These are phyloP conservation scores for Scyliorhinus canicula DNA, from an alignment of 2,797 vertebrate species.

Conservation along the genomic window DNA sequence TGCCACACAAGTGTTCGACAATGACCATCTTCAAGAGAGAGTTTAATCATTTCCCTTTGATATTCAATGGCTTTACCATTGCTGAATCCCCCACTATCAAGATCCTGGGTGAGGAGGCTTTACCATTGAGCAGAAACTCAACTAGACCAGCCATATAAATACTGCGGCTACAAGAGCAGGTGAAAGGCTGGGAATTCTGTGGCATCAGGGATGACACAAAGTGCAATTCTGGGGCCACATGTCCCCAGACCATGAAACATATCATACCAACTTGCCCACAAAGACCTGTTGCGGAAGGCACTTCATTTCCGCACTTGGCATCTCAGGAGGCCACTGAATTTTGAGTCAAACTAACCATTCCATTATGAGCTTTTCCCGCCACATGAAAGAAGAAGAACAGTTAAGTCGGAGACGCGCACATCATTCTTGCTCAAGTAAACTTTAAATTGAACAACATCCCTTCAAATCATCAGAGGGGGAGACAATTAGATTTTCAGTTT, in stretches of 20 bases:
- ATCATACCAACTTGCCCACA: not conserved
- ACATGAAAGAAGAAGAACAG: not conserved
- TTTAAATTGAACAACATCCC: not conserved
- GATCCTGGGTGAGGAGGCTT: too few species aligned
- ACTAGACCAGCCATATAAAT: too few species aligned
- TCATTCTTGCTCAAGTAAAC: not conserved
- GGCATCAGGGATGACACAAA: too few species aligned
- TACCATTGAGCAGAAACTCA: too few species aligned
- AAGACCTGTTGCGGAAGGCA: not conserved
- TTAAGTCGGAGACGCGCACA: not conserved
- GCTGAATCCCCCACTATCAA: too few species aligned
- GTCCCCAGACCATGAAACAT: not conserved
- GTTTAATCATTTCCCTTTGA: too few species aligned
- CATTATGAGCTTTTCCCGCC: not conserved
- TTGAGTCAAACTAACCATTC: not conserved
- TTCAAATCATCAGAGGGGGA: not conserved
- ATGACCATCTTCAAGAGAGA: too few species aligned
- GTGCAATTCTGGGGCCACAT: too few species aligned
- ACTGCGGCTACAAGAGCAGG: too few species aligned
- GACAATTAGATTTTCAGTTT: not conserved
- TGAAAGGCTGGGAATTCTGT: too few species aligned
- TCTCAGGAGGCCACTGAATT: not conserved
- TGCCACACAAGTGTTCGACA: too few species aligned
- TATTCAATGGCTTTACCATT: too few species aligned
- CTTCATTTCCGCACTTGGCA: not conserved